Percentiles rank a stretch among this genome's conserved stretches.
Conservation (phyloP, 2,113 vertebrate genomes). For the Helogale parvula region DNA sequence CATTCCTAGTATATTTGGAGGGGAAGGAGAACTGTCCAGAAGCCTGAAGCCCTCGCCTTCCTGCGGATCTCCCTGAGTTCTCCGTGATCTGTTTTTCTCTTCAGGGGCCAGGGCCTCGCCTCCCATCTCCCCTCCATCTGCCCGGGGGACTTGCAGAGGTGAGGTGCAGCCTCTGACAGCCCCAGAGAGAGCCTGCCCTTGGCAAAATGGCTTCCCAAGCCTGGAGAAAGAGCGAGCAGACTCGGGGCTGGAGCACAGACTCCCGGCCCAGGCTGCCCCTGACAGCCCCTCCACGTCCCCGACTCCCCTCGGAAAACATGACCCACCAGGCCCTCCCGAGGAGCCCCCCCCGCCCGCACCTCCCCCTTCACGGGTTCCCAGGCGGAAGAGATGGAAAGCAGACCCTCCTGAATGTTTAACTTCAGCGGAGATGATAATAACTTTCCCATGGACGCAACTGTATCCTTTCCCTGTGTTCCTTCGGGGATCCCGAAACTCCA, state of each 20-base stretch:
- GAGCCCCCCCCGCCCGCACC: background rate
- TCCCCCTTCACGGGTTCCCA: slow-evolving; percentile 50
- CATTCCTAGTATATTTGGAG: background rate
- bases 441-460: slow-evolving; percentile 73
- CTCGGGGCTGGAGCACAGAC: background rate
- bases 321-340: slow-evolving; percentile 46
- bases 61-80: background rate
- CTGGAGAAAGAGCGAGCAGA: background rate
- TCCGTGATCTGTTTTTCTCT: background rate
- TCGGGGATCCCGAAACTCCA: slow-evolving; percentile 70
- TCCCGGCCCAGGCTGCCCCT: background rate
- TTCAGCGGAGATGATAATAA: slow-evolving; percentile 69
- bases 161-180: background rate
- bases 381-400: slow-evolving; percentile 72
- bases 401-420: slow-evolving; percentile 67
- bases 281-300: background rate
- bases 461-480: slow-evolving; percentile 67
- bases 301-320: background rate
- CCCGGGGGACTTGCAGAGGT: background rate
- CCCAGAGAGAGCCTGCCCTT: background rate
- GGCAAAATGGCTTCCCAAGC: background rate
- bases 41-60: background rate
- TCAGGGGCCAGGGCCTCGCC: background rate
- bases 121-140: background rate
- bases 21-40: background rate